A percentile compares a stretch with the other conserved stretches of the same genome.
Evolutionary conservation across 2,888 invertebrate genomes (phyloP).

Genomic region (Drosophila monieri): DNA sequence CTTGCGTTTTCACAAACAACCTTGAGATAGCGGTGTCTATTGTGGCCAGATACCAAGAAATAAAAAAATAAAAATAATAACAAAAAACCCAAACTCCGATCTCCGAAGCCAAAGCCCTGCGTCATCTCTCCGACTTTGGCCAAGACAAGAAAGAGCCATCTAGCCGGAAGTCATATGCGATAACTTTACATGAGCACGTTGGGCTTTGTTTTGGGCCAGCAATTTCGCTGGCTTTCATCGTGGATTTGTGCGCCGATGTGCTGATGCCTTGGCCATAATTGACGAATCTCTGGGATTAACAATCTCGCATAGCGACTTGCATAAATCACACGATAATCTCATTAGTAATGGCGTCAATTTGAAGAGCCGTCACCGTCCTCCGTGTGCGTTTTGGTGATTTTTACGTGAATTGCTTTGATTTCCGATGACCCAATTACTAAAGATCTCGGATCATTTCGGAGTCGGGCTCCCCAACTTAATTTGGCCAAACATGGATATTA

Average conservation of each 20-base stretch:
- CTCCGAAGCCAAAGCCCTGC: constrained; percentile 37
- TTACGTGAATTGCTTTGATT: constrained; percentile 41
- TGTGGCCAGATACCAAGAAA: constrained; percentile 26
- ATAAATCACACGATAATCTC: constrained; percentile 59
- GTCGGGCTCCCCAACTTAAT: constrained; percentile 57
- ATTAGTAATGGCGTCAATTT: constrained; percentile 65
- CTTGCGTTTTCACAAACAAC: constrained; percentile 47
- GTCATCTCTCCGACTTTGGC: constrained; percentile 49
- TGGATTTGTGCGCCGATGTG: neutral
- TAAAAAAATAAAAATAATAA: constrained; percentile 17
- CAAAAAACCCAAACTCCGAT: constrained; percentile 43
- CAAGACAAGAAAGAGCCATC: constrained; percentile 18
- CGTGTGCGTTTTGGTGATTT: constrained; percentile 19
- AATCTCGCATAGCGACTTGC: constrained; percentile 56
- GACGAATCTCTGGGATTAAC: constrained; percentile 22
- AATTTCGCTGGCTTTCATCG: constrained; percentile 52
- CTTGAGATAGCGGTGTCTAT: constrained; percentile 58
- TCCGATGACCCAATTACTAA: constrained; percentile 61
- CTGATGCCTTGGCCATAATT: constrained; percentile 28
- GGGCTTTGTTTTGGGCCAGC: constrained; percentile 42
- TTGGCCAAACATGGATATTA: constrained; percentile 44
- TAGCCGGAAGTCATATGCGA: constrained; percentile 65
- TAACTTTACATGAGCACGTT: constrained; percentile 24
- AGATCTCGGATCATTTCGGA: constrained; percentile 50
- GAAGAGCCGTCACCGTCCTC: constrained; percentile 12